phyloP scores from a whole-genome alignment of 2,797 vertebrate species.

The Botia almorhae region DNA sequence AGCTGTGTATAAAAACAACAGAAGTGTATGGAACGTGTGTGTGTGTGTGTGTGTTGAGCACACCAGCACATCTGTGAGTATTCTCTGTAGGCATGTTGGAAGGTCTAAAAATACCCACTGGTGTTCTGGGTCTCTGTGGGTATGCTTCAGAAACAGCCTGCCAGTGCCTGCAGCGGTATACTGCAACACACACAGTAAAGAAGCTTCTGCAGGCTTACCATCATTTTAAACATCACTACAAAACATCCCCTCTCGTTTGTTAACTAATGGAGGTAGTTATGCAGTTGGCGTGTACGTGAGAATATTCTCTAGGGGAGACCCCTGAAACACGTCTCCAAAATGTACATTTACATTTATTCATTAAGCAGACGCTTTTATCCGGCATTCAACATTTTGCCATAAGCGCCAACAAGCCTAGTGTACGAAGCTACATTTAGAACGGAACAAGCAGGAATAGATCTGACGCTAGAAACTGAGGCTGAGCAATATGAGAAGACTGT shows the following conservation, averaged over 20 bases:
- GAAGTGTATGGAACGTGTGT: too few species aligned
- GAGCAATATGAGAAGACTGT: too few species aligned
- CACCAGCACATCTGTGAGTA: conserved; percentile 42
- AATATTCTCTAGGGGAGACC: neutral
- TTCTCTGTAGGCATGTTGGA: conserved; percentile 44
- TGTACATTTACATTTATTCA: neutral
- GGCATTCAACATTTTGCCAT: too few species aligned
- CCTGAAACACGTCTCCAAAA: neutral
- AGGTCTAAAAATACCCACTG: conserved; percentile 53
- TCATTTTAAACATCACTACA: conserved; percentile 29
- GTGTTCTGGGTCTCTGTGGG: conserved; percentile 41
- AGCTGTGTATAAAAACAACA: too few species aligned
- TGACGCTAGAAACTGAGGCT: too few species aligned
- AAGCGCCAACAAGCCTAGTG: too few species aligned
- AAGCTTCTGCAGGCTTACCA: conserved; percentile 7
- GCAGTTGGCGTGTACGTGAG: neutral
- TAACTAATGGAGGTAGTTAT: conserved; percentile 9
- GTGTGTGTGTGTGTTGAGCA: conserved; percentile 13
- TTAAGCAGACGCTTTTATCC: too few species aligned
- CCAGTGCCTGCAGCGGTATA: conserved; percentile 29
- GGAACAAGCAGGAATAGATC: too few species aligned
- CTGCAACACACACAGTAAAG: conserved; percentile 35
- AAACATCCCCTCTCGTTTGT: conserved; percentile 10
- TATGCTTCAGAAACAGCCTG: conserved; percentile 19
- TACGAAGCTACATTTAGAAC: too few species aligned